Evolutionary conservation across 2,888 invertebrate species (phyloP).

Genomic region (Tanypteryx hageni): DNA sequence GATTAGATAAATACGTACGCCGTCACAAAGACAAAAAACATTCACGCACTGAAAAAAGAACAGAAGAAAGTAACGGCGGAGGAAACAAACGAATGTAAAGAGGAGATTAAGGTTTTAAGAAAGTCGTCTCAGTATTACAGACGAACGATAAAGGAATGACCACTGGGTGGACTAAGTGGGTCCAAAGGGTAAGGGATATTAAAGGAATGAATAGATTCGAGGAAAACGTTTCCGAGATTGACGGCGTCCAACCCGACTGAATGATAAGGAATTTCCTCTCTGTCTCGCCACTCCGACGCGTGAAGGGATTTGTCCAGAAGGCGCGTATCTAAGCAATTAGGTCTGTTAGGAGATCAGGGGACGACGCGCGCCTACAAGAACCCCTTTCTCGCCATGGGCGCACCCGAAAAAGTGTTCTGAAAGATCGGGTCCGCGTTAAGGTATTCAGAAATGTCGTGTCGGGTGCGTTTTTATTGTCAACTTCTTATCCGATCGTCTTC

Average conservation of each 20-base stretch:
- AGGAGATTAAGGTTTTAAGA: too few species aligned
- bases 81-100: too few species aligned
- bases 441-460: background rate
- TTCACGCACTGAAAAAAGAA: too few species aligned
- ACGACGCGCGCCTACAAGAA: background rate
- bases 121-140: background rate
- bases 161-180: background rate
- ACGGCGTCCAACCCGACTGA: background rate
- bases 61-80: too few species aligned
- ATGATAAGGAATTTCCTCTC: slow-evolving; percentile 37
- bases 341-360: background rate
- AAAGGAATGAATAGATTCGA: background rate
- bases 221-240: background rate
- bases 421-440: background rate
- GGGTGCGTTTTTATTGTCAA: background rate
- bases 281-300: background rate
- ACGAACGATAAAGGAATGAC: background rate
- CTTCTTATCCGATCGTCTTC: slow-evolving; percentile 2
- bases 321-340: slow-evolving; percentile 14
- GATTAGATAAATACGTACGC: too few species aligned
- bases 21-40: too few species aligned
- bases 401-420: background rate
- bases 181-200: background rate
- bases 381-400: background rate
- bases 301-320: slow-evolving; percentile 30